phyloP scores from a whole-genome alignment of 2,888 invertebrate species.

The Euplexia lucipara region DNA sequence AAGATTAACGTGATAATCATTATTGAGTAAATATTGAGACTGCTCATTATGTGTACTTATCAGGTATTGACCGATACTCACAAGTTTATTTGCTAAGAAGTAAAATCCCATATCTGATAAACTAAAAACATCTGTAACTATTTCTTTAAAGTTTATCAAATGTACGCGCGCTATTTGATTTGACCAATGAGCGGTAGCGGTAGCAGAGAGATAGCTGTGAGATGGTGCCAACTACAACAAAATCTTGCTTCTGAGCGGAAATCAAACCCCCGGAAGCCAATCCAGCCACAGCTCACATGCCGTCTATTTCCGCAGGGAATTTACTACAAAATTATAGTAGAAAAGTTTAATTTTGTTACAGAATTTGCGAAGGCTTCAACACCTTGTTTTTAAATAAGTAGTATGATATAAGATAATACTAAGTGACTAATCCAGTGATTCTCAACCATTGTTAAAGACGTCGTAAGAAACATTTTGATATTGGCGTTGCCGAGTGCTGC shows the following conservation, averaged over 20 bases:
- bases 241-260: too few relatives aligned
- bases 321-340: background rate
- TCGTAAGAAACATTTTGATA: background rate
- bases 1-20: slow-evolving; percentile 9
- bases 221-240: too few relatives aligned
- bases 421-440: slow-evolving; percentile 25
- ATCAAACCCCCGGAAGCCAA: too few relatives aligned
- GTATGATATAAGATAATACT: slow-evolving; percentile 23
- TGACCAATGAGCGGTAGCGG: too few relatives aligned
- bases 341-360: background rate
- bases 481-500: too few relatives aligned
- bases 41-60: slow-evolving; percentile 3
- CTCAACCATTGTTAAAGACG: slow-evolving; percentile 38
- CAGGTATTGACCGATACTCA: slow-evolving; percentile 15
- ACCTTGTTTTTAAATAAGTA: slow-evolving; percentile 30
- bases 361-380: slow-evolving; percentile 14
- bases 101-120: background rate
- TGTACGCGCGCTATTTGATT: too few relatives aligned
- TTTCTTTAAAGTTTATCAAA: background rate
- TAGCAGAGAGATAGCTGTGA: too few relatives aligned
- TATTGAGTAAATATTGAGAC: slow-evolving; percentile 42
- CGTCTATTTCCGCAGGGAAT: background rate
- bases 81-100: background rate
- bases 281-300: too few relatives aligned
- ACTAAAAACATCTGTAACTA: background rate